Conservation (phyloP, 2,797 vertebrate species). For the Decapterus maruadsi region DNA sequence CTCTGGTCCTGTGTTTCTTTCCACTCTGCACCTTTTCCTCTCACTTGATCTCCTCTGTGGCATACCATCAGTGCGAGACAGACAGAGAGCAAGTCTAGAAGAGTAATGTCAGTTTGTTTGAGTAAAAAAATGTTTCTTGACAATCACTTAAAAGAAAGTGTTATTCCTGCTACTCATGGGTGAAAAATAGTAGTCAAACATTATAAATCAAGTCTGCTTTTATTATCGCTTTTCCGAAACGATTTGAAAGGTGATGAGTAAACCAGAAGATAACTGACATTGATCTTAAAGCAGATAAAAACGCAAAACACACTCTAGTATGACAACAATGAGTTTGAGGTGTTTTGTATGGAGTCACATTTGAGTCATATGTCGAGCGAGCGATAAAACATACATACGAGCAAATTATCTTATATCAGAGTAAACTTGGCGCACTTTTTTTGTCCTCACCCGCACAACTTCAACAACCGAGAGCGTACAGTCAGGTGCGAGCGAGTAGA, state of each 20-base stretch:
- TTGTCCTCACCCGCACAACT: too few species aligned
- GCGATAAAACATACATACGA: too few species aligned
- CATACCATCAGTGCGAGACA: conserved; percentile 27
- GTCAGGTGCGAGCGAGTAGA: too few species aligned
- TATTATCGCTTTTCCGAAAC: neutral
- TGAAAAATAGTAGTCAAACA: neutral
- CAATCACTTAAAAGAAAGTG: conserved; percentile 8
- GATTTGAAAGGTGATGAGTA: neutral
- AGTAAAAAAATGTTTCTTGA: conserved; percentile 29
- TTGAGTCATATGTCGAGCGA: too few species aligned
- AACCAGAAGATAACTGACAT: neutral
- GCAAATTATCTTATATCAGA: too few species aligned
- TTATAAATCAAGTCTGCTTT: conserved; percentile 6
- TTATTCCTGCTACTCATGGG: neutral
- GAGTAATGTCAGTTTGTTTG: conserved; percentile 46
- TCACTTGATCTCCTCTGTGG: conserved; percentile 58
- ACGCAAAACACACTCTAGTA: conserved; percentile 1
- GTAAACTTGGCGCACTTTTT: too few species aligned
- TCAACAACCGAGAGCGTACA: too few species aligned
- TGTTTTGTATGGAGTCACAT: too few species aligned
- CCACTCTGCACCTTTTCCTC: conserved; percentile 65
- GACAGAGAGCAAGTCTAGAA: conserved; percentile 40
- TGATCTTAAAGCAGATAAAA: neutral
- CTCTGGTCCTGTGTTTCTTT: conserved; percentile 60
- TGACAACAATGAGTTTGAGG: neutral